Percentiles rank a stretch among this genome's conserved stretches.
Evolutionary conservation across 2,888 invertebrate genomes (phyloP).

Genomic region (Hydraecia micacea): DNA sequence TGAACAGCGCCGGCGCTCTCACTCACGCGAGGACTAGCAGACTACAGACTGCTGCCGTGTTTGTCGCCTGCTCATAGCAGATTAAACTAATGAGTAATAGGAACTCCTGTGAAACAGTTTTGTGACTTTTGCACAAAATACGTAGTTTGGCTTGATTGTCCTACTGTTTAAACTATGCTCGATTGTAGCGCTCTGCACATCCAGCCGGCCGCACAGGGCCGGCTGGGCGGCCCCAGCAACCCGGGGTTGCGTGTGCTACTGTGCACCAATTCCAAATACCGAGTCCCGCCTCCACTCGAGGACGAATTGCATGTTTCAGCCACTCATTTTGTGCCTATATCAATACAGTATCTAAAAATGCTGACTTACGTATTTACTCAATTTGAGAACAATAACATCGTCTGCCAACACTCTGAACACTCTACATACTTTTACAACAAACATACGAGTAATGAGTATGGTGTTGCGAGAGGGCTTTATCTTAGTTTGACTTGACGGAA

Average conservation of each 20-base stretch:
- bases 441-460: conserved; percentile 10
- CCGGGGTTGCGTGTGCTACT: neutral
- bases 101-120: too few relatives aligned
- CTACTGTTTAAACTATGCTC: neutral
- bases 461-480: neutral
- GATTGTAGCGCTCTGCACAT: neutral
- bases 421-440: neutral
- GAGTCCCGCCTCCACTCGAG: neutral
- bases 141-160: too few relatives aligned
- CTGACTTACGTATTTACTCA: conserved; percentile 12
- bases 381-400: conserved; percentile 14
- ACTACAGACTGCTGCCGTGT: neutral
- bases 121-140: too few relatives aligned
- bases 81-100: too few relatives aligned
- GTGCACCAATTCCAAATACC: neutral
- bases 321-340: neutral
- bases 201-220: too few relatives aligned
- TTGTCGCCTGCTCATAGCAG: neutral
- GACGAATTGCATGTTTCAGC: neutral
- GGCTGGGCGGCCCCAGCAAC: neutral
- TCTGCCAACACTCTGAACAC: neutral
- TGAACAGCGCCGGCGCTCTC: neutral
- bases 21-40: neutral
- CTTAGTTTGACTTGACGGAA: neutral
- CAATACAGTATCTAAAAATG: conserved; percentile 21